Evolutionary conservation across 2,113 vertebrate genomes (phyloP).

Genomic region (Cyprinodon brontotheroides): DNA sequence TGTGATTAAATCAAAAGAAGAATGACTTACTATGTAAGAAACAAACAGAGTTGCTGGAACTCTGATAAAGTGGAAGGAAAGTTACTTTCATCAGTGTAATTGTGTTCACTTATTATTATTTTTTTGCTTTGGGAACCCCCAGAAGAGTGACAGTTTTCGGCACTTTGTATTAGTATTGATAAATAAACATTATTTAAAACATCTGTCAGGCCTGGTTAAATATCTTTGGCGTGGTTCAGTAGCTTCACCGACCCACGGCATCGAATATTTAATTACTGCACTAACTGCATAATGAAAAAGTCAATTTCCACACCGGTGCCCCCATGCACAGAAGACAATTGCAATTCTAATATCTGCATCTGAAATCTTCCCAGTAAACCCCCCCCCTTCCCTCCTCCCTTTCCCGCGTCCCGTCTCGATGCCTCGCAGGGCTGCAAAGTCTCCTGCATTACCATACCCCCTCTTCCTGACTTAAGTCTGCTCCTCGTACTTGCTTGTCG

Average conservation of each 20-base stretch:
- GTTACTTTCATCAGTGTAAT: slow-evolving; percentile 8
- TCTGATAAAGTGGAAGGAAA: not conserved
- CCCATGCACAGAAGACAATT: slow-evolving; percentile 75
- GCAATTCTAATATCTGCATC: slow-evolving; percentile 81
- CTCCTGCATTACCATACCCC: slow-evolving; percentile 59
- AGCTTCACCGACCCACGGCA: slow-evolving; percentile 78
- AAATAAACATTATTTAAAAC: slow-evolving; percentile 87
- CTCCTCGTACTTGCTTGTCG: slow-evolving; percentile 67
- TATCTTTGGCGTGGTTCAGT: slow-evolving; percentile 77
- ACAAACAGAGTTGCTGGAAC: not conserved
- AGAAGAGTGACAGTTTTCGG: slow-evolving; percentile 64
- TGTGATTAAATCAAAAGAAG: not conserved
- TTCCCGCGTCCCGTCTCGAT: slow-evolving; percentile 56
- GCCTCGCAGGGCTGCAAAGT: slow-evolving; percentile 63
- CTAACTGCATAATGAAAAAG: slow-evolving; percentile 84
- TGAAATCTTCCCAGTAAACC: slow-evolving; percentile 58
- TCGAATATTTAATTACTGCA: slow-evolving; percentile 83
- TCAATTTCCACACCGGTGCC: slow-evolving; percentile 76
- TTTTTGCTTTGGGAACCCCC: slow-evolving; percentile 14
- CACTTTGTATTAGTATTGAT: slow-evolving; percentile 78
- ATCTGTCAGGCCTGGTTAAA: slow-evolving; percentile 82
- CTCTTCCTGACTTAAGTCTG: slow-evolving; percentile 50
- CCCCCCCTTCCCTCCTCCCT: slow-evolving; percentile 46
- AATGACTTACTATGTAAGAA: not conserved
- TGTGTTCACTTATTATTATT: not conserved